Base-by-base conservation (phyloP, 2,797 vertebrate genomes). In the Rhinoraja longicauda region DNA sequence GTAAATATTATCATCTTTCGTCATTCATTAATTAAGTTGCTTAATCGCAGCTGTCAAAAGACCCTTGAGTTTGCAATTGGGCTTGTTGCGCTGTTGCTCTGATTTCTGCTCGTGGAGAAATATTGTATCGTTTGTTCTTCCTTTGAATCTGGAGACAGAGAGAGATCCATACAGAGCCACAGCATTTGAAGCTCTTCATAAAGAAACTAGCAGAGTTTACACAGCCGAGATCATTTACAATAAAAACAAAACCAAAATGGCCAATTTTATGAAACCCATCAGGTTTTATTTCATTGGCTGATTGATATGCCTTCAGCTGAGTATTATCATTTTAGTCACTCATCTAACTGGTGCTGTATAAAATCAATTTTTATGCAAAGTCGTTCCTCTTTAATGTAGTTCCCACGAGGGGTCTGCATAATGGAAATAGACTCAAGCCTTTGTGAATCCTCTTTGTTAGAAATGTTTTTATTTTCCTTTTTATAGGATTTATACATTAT, bases 1-100 rank as follows among this genome's bases (percentile, higher is more conserved):
- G 96, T 97, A 97, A 97, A 97, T 97, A 97, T 97, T 97, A 97
- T 97, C 97, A 95, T 96, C 97, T 96, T 97, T 96, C 96, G 96
- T 96, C 96, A 94, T 95, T 96, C 96, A 96, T 97, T 97, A 97
- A 97, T 98, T 98, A 97, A 96, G 96, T 96, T 97, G 96, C 96
- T 97, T 97, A 98, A 97, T 97, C 97, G 96, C 95, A 95, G 96
- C 97, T 97, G 97, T 97, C 96, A 97, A 96, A 97, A 96, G 96
- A 96, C 96, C 97, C 96, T 96, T 94, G 95, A 96, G 96, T 96
- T 95, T 95, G 95, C 95, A 96, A 95, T 95, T 95, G 93, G 93
- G 94, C 95, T 94, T 94, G 94, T 95, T 93, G 94, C 94, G 93
- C 67, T 95, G 21, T 95, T 95, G 95, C 95, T 96, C 95, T 95